Evolutionary conservation across 2,888 invertebrate genomes (phyloP).

Genomic region (Himalopsyche kuldschensis): DNA sequence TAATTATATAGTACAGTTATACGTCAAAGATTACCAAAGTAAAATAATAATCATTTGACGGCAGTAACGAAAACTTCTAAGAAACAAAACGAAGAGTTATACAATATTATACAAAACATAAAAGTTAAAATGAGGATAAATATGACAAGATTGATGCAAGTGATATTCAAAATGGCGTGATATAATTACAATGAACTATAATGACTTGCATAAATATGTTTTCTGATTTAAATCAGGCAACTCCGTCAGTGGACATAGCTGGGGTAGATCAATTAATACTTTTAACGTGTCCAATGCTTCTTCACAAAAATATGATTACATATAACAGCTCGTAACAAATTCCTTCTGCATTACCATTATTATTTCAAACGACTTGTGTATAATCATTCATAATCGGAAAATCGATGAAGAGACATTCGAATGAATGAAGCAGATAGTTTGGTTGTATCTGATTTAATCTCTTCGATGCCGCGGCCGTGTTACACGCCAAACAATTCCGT

Average conservation of each 20-base stretch:
- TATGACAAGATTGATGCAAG: background rate
- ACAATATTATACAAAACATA: background rate
- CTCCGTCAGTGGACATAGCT: background rate
- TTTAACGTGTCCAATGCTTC: background rate
- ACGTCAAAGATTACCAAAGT: background rate
- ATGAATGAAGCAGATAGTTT: no score
- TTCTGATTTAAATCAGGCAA: background rate
- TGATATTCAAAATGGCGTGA: background rate
- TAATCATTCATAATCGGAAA: no score
- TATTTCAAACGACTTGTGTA: no score
- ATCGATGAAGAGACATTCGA: no score
- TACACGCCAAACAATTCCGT: no score
- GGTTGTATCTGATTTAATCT: no score
- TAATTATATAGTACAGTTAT: slow-evolving; percentile 10
- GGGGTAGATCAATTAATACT: background rate
- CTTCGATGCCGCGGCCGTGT: no score
- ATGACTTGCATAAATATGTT: background rate
- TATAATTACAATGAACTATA: background rate
- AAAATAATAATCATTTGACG: background rate
- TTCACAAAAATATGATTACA: background rate
- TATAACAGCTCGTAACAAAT: background rate
- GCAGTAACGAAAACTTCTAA: background rate
- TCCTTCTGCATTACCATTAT: no score
- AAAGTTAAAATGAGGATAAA: background rate
- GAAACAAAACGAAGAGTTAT: background rate